A percentile compares a stretch with the other conserved stretches of the same genome.
Conservation (phyloP, 2,113 vertebrate species). For the Chroicocephalus ridibundus region DNA sequence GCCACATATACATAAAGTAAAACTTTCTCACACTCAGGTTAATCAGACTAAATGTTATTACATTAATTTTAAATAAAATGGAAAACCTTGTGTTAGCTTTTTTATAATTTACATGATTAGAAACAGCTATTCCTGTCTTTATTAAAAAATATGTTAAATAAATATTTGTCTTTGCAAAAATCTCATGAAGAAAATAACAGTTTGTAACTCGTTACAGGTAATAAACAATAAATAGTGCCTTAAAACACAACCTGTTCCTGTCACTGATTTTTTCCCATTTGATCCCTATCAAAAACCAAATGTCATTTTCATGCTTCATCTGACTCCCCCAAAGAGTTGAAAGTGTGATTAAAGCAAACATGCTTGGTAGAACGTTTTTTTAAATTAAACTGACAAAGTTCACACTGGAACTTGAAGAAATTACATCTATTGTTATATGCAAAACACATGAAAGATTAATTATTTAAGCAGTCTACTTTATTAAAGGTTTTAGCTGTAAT, state of each 20-base stretch:
- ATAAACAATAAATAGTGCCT: background rate
- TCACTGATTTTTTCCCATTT: background rate
- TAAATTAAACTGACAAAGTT: conserved; percentile 8
- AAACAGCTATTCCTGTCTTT: background rate
- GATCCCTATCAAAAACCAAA: conserved; percentile 23
- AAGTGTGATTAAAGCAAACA: conserved; percentile 14
- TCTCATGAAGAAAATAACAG: background rate
- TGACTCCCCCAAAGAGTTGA: conserved; percentile 19
- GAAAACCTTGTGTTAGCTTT: background rate
- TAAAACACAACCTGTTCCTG: background rate
- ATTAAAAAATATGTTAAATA: background rate
- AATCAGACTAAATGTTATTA: background rate
- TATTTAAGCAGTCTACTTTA: background rate
- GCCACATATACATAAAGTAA: background rate
- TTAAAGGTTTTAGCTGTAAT: background rate
- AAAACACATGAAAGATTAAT: conserved; percentile 11
- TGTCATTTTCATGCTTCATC: conserved; percentile 17
- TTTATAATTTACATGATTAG: background rate
- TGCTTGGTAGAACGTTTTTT: background rate
- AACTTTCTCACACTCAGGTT: background rate
- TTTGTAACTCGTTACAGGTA: background rate
- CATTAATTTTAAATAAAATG: background rate
- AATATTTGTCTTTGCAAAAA: background rate
- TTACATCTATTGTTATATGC: background rate
- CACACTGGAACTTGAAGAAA: background rate